A percentile compares a stretch with the other conserved stretches of the same genome.
phyloP scores from a whole-genome alignment of 2,797 vertebrate genomes.

The Mormyrus hasselquistii region DNA sequence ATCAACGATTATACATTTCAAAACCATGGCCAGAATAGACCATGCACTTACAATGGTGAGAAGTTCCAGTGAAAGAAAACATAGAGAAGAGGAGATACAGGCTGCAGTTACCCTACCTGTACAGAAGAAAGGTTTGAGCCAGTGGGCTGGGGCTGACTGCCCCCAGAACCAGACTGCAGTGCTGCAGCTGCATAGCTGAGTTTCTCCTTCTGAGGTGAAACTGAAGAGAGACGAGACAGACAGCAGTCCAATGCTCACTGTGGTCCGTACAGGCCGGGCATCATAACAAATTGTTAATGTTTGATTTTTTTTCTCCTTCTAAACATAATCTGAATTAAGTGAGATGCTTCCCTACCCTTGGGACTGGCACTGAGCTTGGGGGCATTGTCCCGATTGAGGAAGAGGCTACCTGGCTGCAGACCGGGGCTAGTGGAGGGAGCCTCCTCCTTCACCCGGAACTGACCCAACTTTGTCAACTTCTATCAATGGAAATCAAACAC shows the following conservation, averaged over 20 bases:
- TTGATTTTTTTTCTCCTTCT: not conserved
- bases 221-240: conserved; percentile 22
- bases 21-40: not conserved
- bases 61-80: not conserved
- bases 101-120: conserved; percentile 53
- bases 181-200: conserved; percentile 76
- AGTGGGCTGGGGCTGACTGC: conserved; percentile 34
- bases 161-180: conserved; percentile 56
- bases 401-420: conserved; percentile 76
- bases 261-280: not conserved
- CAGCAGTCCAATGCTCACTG: not conserved
- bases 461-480: conserved; percentile 82
- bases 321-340: not conserved
- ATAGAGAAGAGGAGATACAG: not conserved
- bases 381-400: conserved; percentile 68
- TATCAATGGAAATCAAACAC: conserved; percentile 36
- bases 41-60: not conserved
- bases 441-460: conserved; percentile 81
- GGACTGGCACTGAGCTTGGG: conserved; percentile 51
- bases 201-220: conserved; percentile 59
- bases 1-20: not conserved
- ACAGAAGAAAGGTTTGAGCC: conserved; percentile 43
- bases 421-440: conserved; percentile 51
- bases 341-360: conserved; percentile 43
- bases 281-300: not conserved